phyloP scores from a whole-genome alignment of 2,888 invertebrate species.

The Anagyrus pseudococci region DNA sequence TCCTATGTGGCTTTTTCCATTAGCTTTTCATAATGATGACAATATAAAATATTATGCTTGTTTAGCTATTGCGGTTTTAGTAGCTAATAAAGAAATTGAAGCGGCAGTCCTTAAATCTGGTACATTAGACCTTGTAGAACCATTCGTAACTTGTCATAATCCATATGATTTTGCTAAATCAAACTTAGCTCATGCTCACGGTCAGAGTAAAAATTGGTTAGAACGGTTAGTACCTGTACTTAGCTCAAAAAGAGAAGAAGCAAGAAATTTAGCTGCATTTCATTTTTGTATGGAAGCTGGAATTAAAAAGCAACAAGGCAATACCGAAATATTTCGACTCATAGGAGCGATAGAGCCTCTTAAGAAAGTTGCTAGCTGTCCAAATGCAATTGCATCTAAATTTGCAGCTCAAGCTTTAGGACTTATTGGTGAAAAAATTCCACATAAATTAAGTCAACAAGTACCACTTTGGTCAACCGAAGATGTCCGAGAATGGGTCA shows the following conservation, averaged over 20 bases:
- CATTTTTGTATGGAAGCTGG: constrained; percentile 99
- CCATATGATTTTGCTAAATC: constrained; percentile 94
- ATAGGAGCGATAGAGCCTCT: constrained; percentile 95
- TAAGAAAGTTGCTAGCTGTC: constrained; percentile 96
- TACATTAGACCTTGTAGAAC: constrained; percentile 95
- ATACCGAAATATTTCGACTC: constrained; percentile 88
- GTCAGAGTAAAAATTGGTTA: constrained; percentile 95
- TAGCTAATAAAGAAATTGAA: constrained; percentile 97
- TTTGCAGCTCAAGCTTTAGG: constrained; percentile 92
- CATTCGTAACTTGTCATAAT: constrained; percentile 93
- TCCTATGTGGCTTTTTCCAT: constrained; percentile 95
- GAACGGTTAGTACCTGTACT: constrained; percentile 91
- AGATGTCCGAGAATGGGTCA: constrained; percentile 98
- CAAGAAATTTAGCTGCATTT: constrained; percentile 94
- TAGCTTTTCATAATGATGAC: constrained; percentile 96
- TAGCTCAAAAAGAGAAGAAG: constrained; percentile 93
- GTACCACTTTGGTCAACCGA: constrained; percentile 97
- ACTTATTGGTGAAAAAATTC: constrained; percentile 94
- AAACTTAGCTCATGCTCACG: constrained; percentile 91
- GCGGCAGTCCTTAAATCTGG: constrained; percentile 95
- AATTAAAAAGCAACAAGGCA: constrained; percentile 93
- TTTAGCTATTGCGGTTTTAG: constrained; percentile 93
- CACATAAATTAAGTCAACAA: constrained; percentile 96
- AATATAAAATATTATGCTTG: constrained; percentile 99
- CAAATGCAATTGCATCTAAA: constrained; percentile 96